A percentile compares a stretch with the other conserved stretches of the same genome.
These are phyloP conservation scores for Sesia bembeciformis DNA, from an alignment of 2,888 invertebrate genomes.

Conservation along the genomic window DNA sequence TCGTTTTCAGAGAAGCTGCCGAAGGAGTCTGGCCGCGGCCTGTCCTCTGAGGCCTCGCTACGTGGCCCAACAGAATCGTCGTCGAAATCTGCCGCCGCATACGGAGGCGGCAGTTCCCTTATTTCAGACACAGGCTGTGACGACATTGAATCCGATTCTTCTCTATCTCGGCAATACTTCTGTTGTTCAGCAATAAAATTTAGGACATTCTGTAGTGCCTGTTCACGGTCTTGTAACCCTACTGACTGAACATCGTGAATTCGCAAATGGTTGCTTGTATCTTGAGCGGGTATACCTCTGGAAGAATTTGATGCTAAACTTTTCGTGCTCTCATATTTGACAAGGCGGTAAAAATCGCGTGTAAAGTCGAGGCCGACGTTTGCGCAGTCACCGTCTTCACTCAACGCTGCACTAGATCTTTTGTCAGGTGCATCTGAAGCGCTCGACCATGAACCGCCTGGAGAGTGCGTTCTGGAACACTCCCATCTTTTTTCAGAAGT, in stretches of 20 bases:
- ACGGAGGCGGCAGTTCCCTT: constrained; percentile 70
- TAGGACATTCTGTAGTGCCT: constrained; percentile 81
- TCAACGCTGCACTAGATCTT: constrained; percentile 79
- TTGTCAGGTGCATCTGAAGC: constrained; percentile 77
- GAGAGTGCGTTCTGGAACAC: constrained; percentile 72
- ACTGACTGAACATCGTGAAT: constrained; percentile 63
- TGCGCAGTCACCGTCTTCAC: constrained; percentile 81
- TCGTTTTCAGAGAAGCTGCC: constrained; percentile 68
- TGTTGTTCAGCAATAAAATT: constrained; percentile 86
- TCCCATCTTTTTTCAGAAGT: constrained; percentile 78
- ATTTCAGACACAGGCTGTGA: constrained; percentile 73
- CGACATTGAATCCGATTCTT: constrained; percentile 73
- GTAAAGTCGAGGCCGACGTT: constrained; percentile 84
- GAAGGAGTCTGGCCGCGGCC: constrained; percentile 61
- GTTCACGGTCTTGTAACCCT: constrained; percentile 77
- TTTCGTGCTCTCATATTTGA: constrained; percentile 87
- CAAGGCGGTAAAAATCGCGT: constrained; percentile 85
- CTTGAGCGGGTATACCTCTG: constrained; percentile 75
- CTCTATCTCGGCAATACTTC: constrained; percentile 78
- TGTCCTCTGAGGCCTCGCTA: constrained; percentile 63
- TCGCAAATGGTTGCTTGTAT: constrained; percentile 58
- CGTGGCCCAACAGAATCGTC: constrained; percentile 64
- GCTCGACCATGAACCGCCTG: constrained; percentile 77
- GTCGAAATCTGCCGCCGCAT: constrained; percentile 63
- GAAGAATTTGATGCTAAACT: constrained; percentile 85